Conservation (phyloP, 2,797 vertebrate species). For the Neoniphon sammara region DNA sequence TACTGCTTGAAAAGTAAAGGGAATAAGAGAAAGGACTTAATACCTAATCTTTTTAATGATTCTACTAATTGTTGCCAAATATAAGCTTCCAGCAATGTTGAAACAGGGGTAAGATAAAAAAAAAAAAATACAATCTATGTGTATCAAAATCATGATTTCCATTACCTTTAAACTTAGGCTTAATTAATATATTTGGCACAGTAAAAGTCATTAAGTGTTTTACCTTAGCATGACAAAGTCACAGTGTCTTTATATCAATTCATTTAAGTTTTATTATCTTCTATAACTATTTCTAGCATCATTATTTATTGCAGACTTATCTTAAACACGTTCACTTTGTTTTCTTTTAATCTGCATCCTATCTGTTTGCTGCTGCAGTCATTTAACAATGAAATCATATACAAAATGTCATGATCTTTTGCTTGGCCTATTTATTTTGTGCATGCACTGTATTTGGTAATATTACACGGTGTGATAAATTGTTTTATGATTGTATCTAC, state of each 20-base stretch:
- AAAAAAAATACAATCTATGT: neutral
- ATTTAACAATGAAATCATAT: conserved; percentile 15
- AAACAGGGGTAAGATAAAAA: conserved; percentile 7
- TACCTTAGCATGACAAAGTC: neutral
- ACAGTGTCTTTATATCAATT: neutral
- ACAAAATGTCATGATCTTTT: neutral
- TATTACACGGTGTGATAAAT: conserved; percentile 16
- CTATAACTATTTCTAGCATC: neutral
- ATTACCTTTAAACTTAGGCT: neutral
- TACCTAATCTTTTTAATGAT: conserved; percentile 67
- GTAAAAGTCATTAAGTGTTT: neutral
- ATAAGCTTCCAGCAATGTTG: conserved; percentile 56
- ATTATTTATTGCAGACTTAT: conserved; percentile 6
- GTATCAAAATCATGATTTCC: conserved; percentile 5
- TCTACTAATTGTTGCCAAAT: conserved; percentile 52
- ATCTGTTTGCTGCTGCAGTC: conserved; percentile 9
- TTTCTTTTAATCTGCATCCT: conserved; percentile 7
- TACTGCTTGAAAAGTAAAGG: conserved; percentile 30
- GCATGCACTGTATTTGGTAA: neutral
- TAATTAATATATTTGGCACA: neutral
- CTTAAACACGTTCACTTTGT: conserved; percentile 2
- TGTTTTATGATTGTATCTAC: conserved; percentile 14
- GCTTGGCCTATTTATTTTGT: neutral
- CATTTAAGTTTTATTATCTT: conserved; percentile 4
- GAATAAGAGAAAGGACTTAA: conserved; percentile 51